Base-by-base conservation (phyloP, 2,113 vertebrate genomes). In the Brachypodius melanocephalos region DNA sequence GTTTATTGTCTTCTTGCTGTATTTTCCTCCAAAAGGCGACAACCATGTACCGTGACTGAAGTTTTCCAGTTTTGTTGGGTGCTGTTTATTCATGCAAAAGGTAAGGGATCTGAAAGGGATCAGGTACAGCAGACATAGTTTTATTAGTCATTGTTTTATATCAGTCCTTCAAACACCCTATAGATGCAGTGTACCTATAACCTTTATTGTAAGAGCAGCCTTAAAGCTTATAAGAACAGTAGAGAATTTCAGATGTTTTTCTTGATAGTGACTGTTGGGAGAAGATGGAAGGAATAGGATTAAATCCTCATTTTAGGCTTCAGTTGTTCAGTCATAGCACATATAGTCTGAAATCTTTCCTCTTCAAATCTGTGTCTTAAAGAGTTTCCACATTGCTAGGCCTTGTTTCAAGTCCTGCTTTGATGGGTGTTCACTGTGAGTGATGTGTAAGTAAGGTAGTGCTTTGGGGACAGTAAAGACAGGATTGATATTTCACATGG, bases 31-130 rank as follows among this genome's bases (percentile, higher is more conserved):
- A 19, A 73, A 96, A 99, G 99, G 68, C 98, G 99, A 16, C 99
- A 99, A 20, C 99, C 99, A 0, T 99, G 99, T 96, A 99, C 99
- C 1, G 98, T 99, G 59, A 96, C 98, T 4, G 99, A 99, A 95
- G 98, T 99, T 95, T 99, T 99, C 97, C 98, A 99, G 95, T 99
- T 99, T 93, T 99, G 98, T 96, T 99, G 99, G 99, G 98, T 99
- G 79, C 97, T 99, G 85, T 99, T 99, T 94, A 98, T 99, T 94
- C 98, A 99, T 73, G 98, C 99, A 55, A 99, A 99, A 99, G 99
- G 99, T 99, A 97, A 98, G 98, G 75, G 58, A 76, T 61, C 14
- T 38, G 20, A 58, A 73, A 69, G 10, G 24, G 14, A 25, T 71
- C 54, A 51, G 72, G 31, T 55, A 6, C 6, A 18, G 25, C 18